Base-by-base conservation (phyloP, 2,888 invertebrate species). In the Bugula neritina region DNA sequence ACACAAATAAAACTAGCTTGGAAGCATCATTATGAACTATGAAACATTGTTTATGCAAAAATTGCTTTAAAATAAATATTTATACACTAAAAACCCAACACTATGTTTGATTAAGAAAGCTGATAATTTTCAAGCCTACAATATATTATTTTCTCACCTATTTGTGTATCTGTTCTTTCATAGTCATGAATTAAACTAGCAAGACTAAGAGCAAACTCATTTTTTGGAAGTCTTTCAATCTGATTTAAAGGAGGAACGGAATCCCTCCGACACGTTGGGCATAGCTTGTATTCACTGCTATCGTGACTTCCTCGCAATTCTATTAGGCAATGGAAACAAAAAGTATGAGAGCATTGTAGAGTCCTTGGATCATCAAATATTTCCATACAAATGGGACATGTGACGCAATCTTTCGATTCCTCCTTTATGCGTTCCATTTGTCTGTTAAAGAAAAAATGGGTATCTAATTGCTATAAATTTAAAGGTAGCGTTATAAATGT, bases 301-400 rank as follows among this genome's bases (percentile, higher is more conserved):
- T 63, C 5, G 5, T 63, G 31, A 10, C 2, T 27, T 25, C 63
- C 63, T 2, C 63, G 63, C 3, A 63, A 63, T 13, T 25, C 63
- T 1, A 63, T 63, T 31, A 63, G 27, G 31, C 63, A 63, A 27
- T 63, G 63, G 13, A 63, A 34, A 63, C 63, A 63, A 31, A 63
- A 63, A 13, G 13, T 34, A 27, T 63, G 63, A 3, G 63, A 63
- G n/a, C 63, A 63, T 17, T 13, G 10, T 10, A 63, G n/a, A 2
- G 63, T 63, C 31, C 63, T 63, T 63, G 63, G 63, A n/a, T 63
- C 63, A 3, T 63, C 63, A 31, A 63, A 63, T 13, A 63, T 3
- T 5, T 63, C 63, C 3, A 31, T 63, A 34, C 63, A 63, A 5
- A 63, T 63, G n/a, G 63, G 5, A 34, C 63, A 63, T 5, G 63